Evolutionary conservation across 2,113 vertebrate species (phyloP), one percentile per base, ranked within the genome.

Genomic region (Leiothrix lutea): DNA sequence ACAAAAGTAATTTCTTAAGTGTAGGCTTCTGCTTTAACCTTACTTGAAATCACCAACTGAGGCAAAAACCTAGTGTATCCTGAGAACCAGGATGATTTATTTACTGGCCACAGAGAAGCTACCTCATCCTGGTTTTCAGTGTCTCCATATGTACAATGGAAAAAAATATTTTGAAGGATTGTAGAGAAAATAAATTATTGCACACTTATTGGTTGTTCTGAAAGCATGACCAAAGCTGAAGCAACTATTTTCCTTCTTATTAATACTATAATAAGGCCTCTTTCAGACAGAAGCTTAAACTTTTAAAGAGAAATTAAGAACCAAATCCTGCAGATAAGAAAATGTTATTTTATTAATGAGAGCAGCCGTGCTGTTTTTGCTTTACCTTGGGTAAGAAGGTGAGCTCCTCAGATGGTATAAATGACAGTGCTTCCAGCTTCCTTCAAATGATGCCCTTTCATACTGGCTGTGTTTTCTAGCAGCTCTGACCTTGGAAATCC

Each of bases 401-500:
- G 38, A 88, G n/a, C 12, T 69, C 31, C 50, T 90, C 79, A 92
- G 54, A 29, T 86, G 51, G 38, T 66, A 24, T n/a, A 54, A 87
- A 85, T 57, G 79, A 31, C 11, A 6, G 4, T 80, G 23, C 12
- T 65, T 86, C 36, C 60, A 92, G 26, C 11, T 74, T 42, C 23
- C 44, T 74, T 94, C 77, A 84, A 29, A 31, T 45, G 25, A 61
- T 53, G 53, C 36, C 14, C 11, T 3, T 60, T 81, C 57, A 79
- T 80, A 89, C 8, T 47, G 70, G 71, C 69, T 84, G 73, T 67
- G 57, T 65, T 91, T 56, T 81, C 80, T 50, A 81, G 69, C 28
- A 92, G 38, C n/a, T 75, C 70, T 79, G 86, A 84, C 73, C 70
- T 87, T 47, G 56, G 57, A 94, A 95, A 91, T 75, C n/a, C 26